These are phyloP conservation scores for Nebria salina DNA, from an alignment of 2,888 invertebrate genomes.

Conservation along the genomic window DNA sequence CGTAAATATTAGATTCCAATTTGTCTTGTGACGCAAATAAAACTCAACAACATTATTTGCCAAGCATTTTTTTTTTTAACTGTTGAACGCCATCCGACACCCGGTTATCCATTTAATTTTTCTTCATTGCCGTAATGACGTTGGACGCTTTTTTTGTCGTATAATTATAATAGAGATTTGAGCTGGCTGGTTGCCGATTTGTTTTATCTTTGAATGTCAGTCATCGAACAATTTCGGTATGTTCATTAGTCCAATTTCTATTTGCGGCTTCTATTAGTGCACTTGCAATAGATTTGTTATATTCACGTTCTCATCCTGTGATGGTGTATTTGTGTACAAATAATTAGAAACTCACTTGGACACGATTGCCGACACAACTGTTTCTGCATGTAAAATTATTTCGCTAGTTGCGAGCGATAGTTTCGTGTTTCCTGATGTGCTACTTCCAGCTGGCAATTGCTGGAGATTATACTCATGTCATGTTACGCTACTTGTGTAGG, in stretches of 20 bases:
- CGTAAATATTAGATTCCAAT: too few relatives aligned
- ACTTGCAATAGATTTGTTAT: constrained; percentile 19
- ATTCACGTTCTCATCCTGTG: not conserved
- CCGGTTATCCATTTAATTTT: not conserved
- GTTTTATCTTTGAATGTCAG: constrained; percentile 12
- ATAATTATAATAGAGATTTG: not conserved
- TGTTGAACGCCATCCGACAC: not conserved
- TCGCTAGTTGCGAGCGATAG: not conserved
- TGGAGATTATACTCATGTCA: not conserved
- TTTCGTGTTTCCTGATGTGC: not conserved
- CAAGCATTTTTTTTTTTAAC: not conserved
- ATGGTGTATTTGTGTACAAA: not conserved
- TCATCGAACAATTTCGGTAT: constrained; percentile 23
- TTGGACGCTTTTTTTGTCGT: not conserved
- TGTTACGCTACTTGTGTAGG: not conserved
- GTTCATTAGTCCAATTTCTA: constrained; percentile 23
- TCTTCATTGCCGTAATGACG: not conserved
- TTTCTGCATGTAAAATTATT: not conserved
- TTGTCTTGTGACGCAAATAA: too few relatives aligned
- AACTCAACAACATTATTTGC: not conserved
- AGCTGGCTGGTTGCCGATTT: constrained; percentile 11
- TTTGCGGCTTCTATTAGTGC: constrained; percentile 14
- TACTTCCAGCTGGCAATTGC: not conserved
- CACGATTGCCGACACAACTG: not conserved
- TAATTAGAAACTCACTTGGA: not conserved